These are phyloP conservation scores for Cottus gobio DNA, from an alignment of 2,113 vertebrate genomes.

Conservation along the genomic window DNA sequence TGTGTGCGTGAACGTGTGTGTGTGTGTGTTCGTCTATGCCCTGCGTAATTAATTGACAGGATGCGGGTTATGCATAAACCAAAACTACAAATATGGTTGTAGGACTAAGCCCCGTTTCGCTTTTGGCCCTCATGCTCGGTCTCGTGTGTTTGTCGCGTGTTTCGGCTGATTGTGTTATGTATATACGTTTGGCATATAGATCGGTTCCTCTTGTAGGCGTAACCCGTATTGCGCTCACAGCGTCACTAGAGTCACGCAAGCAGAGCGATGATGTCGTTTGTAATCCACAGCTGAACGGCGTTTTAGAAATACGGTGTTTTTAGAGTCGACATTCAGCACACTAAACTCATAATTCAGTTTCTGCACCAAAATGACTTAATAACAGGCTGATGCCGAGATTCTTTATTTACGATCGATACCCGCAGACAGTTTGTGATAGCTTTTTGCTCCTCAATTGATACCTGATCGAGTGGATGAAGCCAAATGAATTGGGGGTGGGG, in stretches of 20 bases:
- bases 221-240: neutral
- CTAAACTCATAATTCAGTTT: neutral
- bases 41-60: slow-evolving; percentile 70
- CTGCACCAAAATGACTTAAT: slow-evolving; percentile 11
- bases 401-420: slow-evolving; percentile 27
- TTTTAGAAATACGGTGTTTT: neutral
- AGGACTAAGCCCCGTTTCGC: slow-evolving; percentile 50
- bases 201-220: neutral
- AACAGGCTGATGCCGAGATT: slow-evolving; percentile 10
- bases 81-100: slow-evolving; percentile 74
- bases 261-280: too few relatives aligned
- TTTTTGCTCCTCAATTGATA: slow-evolving; percentile 20
- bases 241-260: neutral
- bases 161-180: slow-evolving; percentile 29
- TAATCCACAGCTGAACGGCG: slow-evolving; percentile 26
- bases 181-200: slow-evolving; percentile 14
- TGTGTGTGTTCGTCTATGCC: neutral
- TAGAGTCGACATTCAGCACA: neutral
- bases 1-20: slow-evolving; percentile 47
- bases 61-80: slow-evolving; percentile 70
- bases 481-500: slow-evolving; percentile 21
- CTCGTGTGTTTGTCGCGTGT: slow-evolving; percentile 35
- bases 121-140: slow-evolving; percentile 33
- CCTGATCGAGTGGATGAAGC: slow-evolving; percentile 19
- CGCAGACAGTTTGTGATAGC: slow-evolving; percentile 3